phyloP scores from a whole-genome alignment of 2,113 vertebrate genomes.

The Bos indicus region DNA sequence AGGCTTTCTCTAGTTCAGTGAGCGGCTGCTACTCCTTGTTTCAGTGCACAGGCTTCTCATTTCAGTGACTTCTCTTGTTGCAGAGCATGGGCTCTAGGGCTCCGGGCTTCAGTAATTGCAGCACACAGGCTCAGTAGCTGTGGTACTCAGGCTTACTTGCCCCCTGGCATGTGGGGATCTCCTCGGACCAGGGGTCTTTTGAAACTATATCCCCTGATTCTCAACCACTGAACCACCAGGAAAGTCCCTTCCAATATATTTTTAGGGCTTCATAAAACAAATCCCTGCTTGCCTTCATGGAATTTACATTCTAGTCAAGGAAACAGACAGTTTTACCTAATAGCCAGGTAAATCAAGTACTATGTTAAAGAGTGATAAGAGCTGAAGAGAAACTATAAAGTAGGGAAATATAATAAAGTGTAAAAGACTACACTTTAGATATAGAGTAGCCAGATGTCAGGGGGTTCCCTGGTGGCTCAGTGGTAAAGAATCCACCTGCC shows the following conservation, averaged over 20 bases:
- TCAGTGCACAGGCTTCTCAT: background rate
- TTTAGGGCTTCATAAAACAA: background rate
- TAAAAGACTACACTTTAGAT: background rate
- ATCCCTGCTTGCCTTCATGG: background rate
- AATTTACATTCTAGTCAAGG: background rate
- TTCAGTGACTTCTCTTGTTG: background rate
- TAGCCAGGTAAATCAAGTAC: background rate
- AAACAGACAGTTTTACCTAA: background rate
- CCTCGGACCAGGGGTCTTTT: background rate
- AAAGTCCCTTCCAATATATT: background rate
- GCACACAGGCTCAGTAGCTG: background rate
- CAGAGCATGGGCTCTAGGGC: background rate
- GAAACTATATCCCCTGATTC: background rate
- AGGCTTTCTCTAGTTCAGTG: background rate
- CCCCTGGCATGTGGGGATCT: background rate
- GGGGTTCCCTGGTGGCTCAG: background rate
- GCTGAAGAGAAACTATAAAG: background rate
- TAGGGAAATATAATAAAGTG: background rate
- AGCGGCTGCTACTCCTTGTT: background rate
- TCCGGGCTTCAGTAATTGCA: background rate
- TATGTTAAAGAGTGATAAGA: background rate
- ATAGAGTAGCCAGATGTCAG: background rate
- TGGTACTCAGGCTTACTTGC: background rate
- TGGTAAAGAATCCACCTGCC: background rate
- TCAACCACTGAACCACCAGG: background rate